phyloP scores from a whole-genome alignment of 2,113 vertebrate species.

The Embiotoca jacksoni region DNA sequence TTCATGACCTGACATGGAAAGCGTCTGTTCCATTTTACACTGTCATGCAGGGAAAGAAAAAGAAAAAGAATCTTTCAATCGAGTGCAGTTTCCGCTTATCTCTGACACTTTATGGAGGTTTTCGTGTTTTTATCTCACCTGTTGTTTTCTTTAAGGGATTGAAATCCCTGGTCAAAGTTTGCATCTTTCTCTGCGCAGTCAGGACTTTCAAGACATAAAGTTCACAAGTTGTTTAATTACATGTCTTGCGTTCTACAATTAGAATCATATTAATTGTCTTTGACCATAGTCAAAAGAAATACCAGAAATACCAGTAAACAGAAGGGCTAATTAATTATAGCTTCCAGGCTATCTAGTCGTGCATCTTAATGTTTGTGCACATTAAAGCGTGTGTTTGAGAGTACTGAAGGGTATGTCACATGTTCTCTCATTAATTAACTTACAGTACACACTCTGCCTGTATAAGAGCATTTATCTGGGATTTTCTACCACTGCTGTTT shows the following conservation, averaged over 20 bases:
- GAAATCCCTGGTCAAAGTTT: neutral
- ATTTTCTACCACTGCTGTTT: neutral
- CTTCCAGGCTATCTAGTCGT: neutral
- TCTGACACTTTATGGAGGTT: too few species aligned
- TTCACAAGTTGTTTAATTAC: neutral
- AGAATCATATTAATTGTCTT: neutral
- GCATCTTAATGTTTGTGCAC: neutral
- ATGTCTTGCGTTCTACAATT: neutral
- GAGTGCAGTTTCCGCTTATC: too few species aligned
- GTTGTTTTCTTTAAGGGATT: neutral
- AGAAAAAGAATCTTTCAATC: too few species aligned
- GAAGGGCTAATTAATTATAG: conserved; percentile 9
- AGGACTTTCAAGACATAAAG: neutral
- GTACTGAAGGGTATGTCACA: neutral
- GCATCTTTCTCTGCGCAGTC: neutral
- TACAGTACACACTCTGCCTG: too few species aligned
- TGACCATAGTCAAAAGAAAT: neutral
- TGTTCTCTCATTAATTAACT: neutral
- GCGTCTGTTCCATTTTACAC: too few species aligned
- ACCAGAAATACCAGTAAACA: conserved; percentile 1
- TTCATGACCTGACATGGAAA: too few species aligned
- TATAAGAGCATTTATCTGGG: too few species aligned
- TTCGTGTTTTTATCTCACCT: too few species aligned
- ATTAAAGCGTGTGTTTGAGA: neutral
- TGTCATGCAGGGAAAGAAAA: too few species aligned